Evolutionary conservation across 1,140 invertebrate species (phyloP).

Genomic region (Dreissena polymorpha): DNA sequence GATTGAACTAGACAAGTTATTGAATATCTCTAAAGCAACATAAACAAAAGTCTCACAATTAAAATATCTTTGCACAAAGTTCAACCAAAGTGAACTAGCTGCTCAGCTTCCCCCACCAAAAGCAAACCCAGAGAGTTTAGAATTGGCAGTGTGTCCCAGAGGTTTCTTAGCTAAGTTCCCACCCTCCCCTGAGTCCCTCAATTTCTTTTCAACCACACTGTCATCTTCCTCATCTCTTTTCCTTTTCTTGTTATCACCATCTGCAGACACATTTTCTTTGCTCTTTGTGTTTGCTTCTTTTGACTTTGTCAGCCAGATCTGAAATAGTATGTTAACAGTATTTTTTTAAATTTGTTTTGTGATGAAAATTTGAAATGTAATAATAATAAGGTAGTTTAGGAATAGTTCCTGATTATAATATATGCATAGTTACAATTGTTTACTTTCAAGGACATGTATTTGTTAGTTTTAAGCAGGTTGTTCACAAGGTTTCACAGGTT

Average conservation of each 20-base stretch:
- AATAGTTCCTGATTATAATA: not conserved
- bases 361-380: not conserved
- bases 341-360: not conserved
- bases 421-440: not conserved
- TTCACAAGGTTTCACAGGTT: too few relatives aligned
- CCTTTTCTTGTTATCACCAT: slow-evolving; percentile 63
- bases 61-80: too few relatives aligned
- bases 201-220: slow-evolving; percentile 49
- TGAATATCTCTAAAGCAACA: too few relatives aligned
- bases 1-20: too few relatives aligned
- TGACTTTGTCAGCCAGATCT: slow-evolving; percentile 71
- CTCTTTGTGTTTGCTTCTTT: slow-evolving; percentile 43
- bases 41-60: too few relatives aligned
- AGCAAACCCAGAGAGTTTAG: slow-evolving; percentile 67
- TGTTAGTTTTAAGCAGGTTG: not conserved
- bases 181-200: slow-evolving; percentile 33
- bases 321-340: not conserved
- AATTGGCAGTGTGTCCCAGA: slow-evolving; percentile 63
- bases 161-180: slow-evolving; percentile 55
- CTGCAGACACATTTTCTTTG: slow-evolving; percentile 45
- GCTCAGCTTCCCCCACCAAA: slow-evolving; percentile 61
- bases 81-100: not conserved
- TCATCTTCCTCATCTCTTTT: slow-evolving; percentile 60
- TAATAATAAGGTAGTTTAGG: not conserved
- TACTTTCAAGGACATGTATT: not conserved